These are phyloP conservation scores for Ammodytes marinus DNA, from an alignment of 2,113 vertebrate species.

Conservation along the genomic window DNA sequence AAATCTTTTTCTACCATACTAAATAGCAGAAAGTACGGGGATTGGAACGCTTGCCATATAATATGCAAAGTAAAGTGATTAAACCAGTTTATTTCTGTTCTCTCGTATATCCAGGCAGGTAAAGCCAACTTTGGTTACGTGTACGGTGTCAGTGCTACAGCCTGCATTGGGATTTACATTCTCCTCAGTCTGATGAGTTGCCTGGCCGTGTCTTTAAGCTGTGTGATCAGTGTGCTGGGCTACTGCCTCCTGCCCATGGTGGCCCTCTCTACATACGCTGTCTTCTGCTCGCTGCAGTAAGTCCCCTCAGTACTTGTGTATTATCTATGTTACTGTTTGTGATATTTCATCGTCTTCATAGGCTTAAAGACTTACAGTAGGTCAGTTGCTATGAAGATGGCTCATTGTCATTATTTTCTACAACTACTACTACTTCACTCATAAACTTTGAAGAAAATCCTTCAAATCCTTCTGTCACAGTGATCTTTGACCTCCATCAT, in stretches of 20 bases:
- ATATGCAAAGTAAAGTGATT: background rate
- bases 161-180: slow-evolving; percentile 86
- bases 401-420: too few relatives aligned
- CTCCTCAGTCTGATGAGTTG: slow-evolving; percentile 91
- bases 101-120: slow-evolving; percentile 82
- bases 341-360: background rate
- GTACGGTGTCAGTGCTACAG: slow-evolving; percentile 89
- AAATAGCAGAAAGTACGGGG: too few relatives aligned
- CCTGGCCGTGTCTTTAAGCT: slow-evolving; percentile 85
- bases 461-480: too few relatives aligned
- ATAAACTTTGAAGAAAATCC: too few relatives aligned
- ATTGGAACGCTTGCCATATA: background rate
- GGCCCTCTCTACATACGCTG: slow-evolving; percentile 85
- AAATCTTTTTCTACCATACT: too few relatives aligned
- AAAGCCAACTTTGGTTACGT: slow-evolving; percentile 92
- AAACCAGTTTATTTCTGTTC: background rate
- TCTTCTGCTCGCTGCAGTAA: slow-evolving; percentile 90
- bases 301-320: slow-evolving; percentile 56
- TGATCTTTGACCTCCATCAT: too few relatives aligned
- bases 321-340: background rate
- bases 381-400: too few relatives aligned
- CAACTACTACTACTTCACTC: too few relatives aligned
- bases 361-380: too few relatives aligned
- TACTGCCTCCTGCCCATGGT: slow-evolving; percentile 93
- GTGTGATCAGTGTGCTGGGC: slow-evolving; percentile 91